A percentile compares a stretch with the other conserved stretches of the same genome.
These are phyloP conservation scores for Heliothis subflexa DNA, from an alignment of 1,140 invertebrate genomes.

Conservation along the genomic window DNA sequence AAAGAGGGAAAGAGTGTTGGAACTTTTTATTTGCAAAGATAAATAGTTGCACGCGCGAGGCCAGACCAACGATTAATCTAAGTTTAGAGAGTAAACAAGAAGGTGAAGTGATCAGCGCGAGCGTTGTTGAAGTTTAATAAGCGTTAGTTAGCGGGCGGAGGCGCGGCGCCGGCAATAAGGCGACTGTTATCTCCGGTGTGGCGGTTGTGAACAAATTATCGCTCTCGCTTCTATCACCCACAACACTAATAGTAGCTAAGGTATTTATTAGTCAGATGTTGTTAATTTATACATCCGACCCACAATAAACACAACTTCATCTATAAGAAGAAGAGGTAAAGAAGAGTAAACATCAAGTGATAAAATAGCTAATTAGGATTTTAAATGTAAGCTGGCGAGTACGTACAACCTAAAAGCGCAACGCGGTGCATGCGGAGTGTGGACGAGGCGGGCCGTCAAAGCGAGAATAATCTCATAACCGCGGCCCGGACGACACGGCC, in stretches of 20 bases:
- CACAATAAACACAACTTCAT: neutral
- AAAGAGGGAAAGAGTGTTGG: conserved; percentile 3
- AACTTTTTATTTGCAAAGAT: conserved; percentile 61
- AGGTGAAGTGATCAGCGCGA: conserved; percentile 84
- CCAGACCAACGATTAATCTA: conserved; percentile 81
- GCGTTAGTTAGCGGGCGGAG: conserved; percentile 80
- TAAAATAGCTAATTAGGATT: conserved; percentile 68
- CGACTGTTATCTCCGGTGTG: conserved; percentile 79
- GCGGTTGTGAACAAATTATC: conserved; percentile 71
- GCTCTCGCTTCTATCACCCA: conserved; percentile 59
- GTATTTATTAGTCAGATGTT: conserved; percentile 17
- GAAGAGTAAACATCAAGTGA: conserved; percentile 51
- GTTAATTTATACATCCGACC: neutral
- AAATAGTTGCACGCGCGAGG: conserved; percentile 68
- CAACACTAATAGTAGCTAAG: conserved; percentile 10
- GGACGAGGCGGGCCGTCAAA: conserved; percentile 78
- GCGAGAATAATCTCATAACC: conserved; percentile 83
- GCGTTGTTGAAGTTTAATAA: conserved; percentile 85
- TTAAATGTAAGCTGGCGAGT: conserved; percentile 65
- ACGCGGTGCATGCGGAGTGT: conserved; percentile 70
- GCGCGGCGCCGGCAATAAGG: conserved; percentile 78
- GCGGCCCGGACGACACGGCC: conserved; percentile 68
- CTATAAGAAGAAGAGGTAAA: conserved; percentile 8
- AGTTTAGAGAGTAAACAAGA: conserved; percentile 84
- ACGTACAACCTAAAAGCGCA: conserved; percentile 75